phyloP scores from a whole-genome alignment of 2,797 vertebrate species.

The Intellagama lesueurii region DNA sequence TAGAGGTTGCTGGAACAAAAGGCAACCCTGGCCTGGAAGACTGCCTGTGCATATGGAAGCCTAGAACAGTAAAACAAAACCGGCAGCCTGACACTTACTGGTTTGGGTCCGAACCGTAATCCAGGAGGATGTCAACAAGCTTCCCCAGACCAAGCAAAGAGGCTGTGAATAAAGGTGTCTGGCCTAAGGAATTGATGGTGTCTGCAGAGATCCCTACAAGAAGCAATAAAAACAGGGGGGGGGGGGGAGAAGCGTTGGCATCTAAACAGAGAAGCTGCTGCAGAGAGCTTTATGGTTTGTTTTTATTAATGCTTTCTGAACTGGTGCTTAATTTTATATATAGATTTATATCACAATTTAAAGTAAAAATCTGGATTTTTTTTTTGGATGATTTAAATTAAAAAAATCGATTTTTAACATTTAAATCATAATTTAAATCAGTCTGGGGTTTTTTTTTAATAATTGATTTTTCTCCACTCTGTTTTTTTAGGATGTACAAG shows the following conservation, averaged over 20 bases:
- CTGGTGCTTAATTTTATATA: no score
- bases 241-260: background rate
- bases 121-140: conserved; percentile 82
- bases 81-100: conserved; percentile 79
- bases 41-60: background rate
- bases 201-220: conserved; percentile 79
- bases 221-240: conserved; percentile 3
- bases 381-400: no score
- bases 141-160: conserved; percentile 81
- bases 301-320: no score
- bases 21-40: background rate
- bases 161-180: conserved; percentile 84
- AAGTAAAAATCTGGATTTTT: no score
- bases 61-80: background rate
- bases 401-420: no score
- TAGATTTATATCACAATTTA: no score
- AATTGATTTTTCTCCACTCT: no score
- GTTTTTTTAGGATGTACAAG: no score
- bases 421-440: no score
- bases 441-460: no score
- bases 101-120: conserved; percentile 85
- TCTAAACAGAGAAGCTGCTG: background rate
- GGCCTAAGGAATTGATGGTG: conserved; percentile 83
- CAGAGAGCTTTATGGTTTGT: no score
- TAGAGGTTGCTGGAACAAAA: no score